These are phyloP conservation scores for Hydrophis major DNA, from an alignment of 2,797 vertebrate species.

Conservation along the genomic window DNA sequence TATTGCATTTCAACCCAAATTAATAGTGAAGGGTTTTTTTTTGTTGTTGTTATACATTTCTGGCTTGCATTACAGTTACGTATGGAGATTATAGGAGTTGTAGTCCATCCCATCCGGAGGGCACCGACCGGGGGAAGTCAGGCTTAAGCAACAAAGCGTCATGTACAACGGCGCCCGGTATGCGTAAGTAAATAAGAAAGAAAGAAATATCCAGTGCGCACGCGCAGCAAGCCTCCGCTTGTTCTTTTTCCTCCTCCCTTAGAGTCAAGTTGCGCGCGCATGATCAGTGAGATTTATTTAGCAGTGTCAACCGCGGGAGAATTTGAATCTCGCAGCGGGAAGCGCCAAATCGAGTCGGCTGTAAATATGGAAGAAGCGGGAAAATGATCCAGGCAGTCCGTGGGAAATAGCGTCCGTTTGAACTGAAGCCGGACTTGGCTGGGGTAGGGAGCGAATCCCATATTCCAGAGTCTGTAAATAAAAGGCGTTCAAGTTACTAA, in stretches of 20 bases:
- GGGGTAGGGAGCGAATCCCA: background rate
- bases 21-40: background rate
- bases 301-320: conserved; percentile 39
- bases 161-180: background rate
- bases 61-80: background rate
- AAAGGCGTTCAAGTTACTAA: background rate
- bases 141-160: background rate
- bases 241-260: too few relatives aligned
- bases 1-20: background rate
- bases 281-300: background rate
- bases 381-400: background rate
- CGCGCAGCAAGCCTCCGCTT: background rate
- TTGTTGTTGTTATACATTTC: background rate
- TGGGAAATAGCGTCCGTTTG: too few relatives aligned
- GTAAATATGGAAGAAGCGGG: background rate
- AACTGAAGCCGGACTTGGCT: background rate
- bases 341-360: background rate
- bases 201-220: background rate
- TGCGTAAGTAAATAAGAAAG: too few relatives aligned
- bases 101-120: background rate
- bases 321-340: conserved; percentile 20
- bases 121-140: background rate
- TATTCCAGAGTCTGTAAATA: too few relatives aligned
- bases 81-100: background rate
- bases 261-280: background rate